These are phyloP conservation scores for Patagioenas fasciata DNA, from an alignment of 2,113 vertebrate species.

Conservation along the genomic window DNA sequence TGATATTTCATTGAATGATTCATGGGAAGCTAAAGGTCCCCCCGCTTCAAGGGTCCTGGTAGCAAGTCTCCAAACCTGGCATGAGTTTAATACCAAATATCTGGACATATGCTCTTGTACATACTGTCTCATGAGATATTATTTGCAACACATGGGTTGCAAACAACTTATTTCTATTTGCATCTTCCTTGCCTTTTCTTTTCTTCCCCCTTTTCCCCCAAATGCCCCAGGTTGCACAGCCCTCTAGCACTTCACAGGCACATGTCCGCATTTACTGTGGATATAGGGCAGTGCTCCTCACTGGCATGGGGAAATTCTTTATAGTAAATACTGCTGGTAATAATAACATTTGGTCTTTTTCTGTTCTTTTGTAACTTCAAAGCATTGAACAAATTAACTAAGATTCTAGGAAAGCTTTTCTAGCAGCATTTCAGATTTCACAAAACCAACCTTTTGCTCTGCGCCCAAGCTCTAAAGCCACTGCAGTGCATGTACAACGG, in stretches of 20 bases:
- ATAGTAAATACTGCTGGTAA: neutral
- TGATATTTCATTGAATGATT: neutral
- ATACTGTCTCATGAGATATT: neutral
- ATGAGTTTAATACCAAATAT: rapidly evolving
- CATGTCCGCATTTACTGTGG: neutral
- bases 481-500: too few species aligned
- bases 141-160: neutral
- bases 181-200: neutral
- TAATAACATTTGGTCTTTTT: neutral
- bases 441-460: neutral
- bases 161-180: neutral
- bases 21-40: neutral
- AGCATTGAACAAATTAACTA: neutral
- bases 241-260: neutral
- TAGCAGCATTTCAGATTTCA: neutral
- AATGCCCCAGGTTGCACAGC: neutral
- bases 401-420: neutral
- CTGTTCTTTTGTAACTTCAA: neutral
- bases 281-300: neutral
- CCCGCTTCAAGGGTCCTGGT: neutral
- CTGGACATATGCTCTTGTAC: neutral
- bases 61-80: neutral
- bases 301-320: neutral
- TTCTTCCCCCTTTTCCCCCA: neutral
- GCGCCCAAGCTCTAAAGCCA: neutral